A percentile compares a stretch with the other conserved stretches of the same genome.
These are phyloP conservation scores for Threskiornis aethiopicus DNA, from an alignment of 2,797 vertebrate species.

Conservation along the genomic window DNA sequence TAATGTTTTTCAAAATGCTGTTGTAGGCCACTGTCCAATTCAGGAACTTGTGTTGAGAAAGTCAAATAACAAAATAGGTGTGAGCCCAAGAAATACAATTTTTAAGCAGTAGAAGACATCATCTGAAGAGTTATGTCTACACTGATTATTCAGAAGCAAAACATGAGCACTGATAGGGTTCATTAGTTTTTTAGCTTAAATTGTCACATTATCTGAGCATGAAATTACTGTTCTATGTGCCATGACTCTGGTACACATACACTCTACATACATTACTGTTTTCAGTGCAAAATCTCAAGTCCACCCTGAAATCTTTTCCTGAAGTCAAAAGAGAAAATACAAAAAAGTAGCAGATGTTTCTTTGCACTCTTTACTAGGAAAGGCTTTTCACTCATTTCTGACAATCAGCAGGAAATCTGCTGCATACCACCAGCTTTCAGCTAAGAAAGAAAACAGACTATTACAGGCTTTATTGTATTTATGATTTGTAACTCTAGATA, in stretches of 20 bases:
- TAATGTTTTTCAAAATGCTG: not conserved
- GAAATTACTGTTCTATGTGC: not conserved
- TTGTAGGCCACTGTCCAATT: not conserved
- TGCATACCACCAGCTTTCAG: not conserved
- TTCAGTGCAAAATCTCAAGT: not conserved
- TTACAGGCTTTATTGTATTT: not conserved
- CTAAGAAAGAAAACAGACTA: not conserved
- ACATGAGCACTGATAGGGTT: not conserved
- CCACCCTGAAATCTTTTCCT: not conserved
- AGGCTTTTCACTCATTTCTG: not conserved
- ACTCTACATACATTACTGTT: not conserved
- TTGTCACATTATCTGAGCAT: not conserved
- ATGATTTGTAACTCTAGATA: not conserved
- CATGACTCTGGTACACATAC: not conserved
- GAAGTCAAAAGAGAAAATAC: not conserved
- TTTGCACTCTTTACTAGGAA: not conserved
- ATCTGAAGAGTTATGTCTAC: not conserved
- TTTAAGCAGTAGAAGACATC: not conserved
- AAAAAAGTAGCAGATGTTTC: not conserved
- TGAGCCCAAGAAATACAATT: not conserved
- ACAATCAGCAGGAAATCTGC: not conserved
- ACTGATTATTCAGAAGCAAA: not conserved
- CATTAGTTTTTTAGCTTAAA: not conserved
- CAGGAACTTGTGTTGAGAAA: not conserved
- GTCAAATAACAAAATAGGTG: not conserved